Evolutionary conservation across 2,797 vertebrate species (phyloP).

Genomic region (Meriones psammophilus): DNA sequence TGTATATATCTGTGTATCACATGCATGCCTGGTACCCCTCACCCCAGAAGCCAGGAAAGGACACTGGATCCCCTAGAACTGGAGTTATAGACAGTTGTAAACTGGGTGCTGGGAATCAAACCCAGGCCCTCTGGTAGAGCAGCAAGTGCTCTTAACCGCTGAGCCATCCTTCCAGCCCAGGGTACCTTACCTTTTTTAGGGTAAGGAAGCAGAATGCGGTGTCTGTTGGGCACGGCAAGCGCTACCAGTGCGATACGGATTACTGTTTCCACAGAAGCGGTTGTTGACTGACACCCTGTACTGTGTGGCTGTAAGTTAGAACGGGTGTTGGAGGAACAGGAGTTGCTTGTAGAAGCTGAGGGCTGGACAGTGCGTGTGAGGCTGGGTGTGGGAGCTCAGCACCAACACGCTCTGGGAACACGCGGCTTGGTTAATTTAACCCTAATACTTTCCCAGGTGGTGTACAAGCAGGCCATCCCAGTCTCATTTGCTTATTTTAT

Average conservation of each 20-base stretch:
- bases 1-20: not conserved
- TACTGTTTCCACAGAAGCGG: accelerated
- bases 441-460: not conserved
- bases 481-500: not conserved
- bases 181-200: not conserved
- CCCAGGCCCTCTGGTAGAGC: not conserved
- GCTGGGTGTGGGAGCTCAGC: not conserved
- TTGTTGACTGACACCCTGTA: not conserved
- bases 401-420: not conserved
- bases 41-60: not conserved
- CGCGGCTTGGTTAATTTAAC: not conserved
- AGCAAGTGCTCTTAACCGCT: not conserved
- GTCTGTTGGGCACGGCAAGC: no score
- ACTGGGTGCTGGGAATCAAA: not conserved
- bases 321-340: not conserved
- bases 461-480: not conserved
- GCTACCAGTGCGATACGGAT: accelerated
- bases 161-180: not conserved
- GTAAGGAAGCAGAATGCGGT: not conserved
- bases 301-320: not conserved
- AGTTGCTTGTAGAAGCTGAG: not conserved
- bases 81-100: not conserved
- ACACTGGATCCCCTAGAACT: no score
- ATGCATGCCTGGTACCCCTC: not conserved
- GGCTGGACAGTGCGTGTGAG: no score